Base-by-base conservation (phyloP, 35 echinoderm and acorn worm species). In the Diadema setosum region DNA sequence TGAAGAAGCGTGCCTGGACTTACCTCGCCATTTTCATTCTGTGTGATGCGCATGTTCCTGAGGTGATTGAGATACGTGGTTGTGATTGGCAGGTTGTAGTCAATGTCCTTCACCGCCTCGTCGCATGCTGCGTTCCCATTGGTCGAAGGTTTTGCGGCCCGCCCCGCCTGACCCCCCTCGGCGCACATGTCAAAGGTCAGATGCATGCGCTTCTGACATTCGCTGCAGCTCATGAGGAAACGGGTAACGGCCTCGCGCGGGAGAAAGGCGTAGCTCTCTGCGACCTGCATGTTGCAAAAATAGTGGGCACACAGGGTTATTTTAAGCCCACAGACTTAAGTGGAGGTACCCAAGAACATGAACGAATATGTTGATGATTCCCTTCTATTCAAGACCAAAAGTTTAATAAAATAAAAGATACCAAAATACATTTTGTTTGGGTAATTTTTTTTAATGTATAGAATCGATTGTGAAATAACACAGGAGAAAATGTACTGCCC, bases 191-290 rank as follows among this genome's bases (percentile, higher is more conserved):
- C 88, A 26, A 83, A 60, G 45, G 57, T 84, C 3, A 99, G 45
- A 58, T 99, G 96, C 96, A 99, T 99, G 49, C 96, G 67, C 65
- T 94, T 99, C 44, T 95, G 93, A 74, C 96, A 99, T 41, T 99
- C 96, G 41, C 88, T 99, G 58, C 96, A 99, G 90, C 85, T 99
- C 96, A 99, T 99, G 55, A 99, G 81, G 34, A 99, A 99, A 1
- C 96, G 85, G 15, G 96, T 92, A 31, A 99, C 96, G 0, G 96
- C 96, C 73, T 99, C 96, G 18, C 96, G 92, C 3, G 96, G 96
- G 24, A 99, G 80, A 46, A 99, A 99, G 2, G 96, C 96, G 37
- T 95, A 99, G 20, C 81, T 99, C 86, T 99, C 96, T n/a, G 96
- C 96, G 57, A 99, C 89, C 96, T 99, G 50, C 4, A 82, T 46